phyloP scores from a whole-genome alignment of 2,797 vertebrate species.

The Spinibarbus caldwelli region DNA sequence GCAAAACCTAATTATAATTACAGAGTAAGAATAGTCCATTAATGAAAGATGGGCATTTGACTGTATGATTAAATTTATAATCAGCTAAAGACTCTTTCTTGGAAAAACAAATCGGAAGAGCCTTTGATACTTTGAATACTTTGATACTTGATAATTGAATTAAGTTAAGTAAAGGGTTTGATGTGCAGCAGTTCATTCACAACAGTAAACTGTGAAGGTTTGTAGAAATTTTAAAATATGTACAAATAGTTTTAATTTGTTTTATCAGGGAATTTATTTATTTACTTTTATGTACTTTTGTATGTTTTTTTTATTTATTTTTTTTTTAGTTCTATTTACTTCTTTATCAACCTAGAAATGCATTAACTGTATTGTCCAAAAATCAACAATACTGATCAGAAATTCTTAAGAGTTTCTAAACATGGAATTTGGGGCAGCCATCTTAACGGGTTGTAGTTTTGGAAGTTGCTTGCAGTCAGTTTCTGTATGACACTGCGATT shows the following conservation, averaged over 20 bases:
- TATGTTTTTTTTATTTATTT: slow-evolving; percentile 37
- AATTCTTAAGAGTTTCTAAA: not conserved
- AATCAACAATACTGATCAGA: slow-evolving; percentile 14
- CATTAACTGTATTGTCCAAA: not conserved
- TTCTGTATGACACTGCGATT: not conserved
- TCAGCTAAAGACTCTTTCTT: not conserved
- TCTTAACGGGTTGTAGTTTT: not conserved
- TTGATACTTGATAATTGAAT: too few relatives aligned
- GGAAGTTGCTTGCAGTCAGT: not conserved
- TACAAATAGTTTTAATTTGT: not conserved
- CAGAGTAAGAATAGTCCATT: not conserved
- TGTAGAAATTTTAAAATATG: not conserved
- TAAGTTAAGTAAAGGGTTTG: not conserved
- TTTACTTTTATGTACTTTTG: slow-evolving; percentile 24
- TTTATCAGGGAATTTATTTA: slow-evolving; percentile 18
- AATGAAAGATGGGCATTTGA: not conserved
- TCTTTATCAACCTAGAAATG: slow-evolving; percentile 9
- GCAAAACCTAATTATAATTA: not conserved
- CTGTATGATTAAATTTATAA: not conserved
- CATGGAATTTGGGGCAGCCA: not conserved
- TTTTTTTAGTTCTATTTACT: not conserved
- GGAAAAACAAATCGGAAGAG: not conserved
- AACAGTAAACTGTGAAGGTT: not conserved
- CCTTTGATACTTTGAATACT: not conserved
- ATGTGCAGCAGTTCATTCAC: not conserved